These are phyloP conservation scores for Dysmachus trigonus DNA, from an alignment of 2,888 invertebrate genomes.

Conservation along the genomic window DNA sequence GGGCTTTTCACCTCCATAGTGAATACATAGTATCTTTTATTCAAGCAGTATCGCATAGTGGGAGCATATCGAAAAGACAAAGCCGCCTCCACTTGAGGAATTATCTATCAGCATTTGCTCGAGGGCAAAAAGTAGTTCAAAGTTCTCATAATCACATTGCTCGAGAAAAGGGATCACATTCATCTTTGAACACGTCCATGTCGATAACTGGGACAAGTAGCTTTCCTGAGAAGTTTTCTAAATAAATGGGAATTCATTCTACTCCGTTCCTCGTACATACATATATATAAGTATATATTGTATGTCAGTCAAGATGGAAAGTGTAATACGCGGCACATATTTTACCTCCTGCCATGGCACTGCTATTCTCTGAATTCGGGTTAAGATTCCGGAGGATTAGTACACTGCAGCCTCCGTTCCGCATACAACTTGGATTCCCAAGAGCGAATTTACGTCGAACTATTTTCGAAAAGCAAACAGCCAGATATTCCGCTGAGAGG, in stretches of 20 bases:
- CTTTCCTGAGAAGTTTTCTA: constrained; percentile 11
- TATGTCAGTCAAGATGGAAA: neutral
- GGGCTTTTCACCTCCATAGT: neutral
- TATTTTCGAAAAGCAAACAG: neutral
- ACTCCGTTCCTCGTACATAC: neutral
- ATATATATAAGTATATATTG: no score
- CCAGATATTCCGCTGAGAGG: neutral
- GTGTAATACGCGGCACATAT: neutral
- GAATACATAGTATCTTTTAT: neutral
- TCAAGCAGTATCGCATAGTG: neutral
- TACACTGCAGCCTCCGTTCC: neutral
- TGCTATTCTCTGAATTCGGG: neutral
- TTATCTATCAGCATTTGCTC: neutral
- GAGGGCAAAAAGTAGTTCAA: constrained; percentile 8
- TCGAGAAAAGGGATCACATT: neutral
- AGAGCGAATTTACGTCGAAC: neutral
- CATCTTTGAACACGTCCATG: neutral
- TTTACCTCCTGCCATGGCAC: neutral
- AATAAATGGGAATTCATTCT: neutral
- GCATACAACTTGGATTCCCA: neutral
- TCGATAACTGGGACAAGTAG: constrained; percentile 7
- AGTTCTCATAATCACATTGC: constrained; percentile 10
- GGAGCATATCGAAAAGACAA: neutral
- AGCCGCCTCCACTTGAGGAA: neutral
- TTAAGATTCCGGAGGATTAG: neutral